Evolutionary conservation across 2,113 vertebrate species (phyloP).

Genomic region (Shinisaurus crocodilurus): DNA sequence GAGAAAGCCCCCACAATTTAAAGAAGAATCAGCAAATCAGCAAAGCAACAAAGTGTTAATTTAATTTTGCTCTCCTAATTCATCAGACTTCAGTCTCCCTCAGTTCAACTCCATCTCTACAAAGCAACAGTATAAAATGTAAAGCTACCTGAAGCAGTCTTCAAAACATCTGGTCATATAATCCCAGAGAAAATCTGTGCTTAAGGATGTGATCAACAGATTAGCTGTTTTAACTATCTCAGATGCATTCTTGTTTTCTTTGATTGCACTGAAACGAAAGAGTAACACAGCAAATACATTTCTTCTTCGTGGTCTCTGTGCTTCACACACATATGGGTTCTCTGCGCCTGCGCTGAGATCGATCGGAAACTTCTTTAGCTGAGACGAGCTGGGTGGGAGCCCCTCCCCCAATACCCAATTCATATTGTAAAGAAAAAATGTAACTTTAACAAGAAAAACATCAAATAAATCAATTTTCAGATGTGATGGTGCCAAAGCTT

Average conservation of each 20-base stretch:
- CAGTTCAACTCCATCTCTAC: conserved; percentile 16
- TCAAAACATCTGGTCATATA: conserved; percentile 91
- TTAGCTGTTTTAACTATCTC: conserved; percentile 97
- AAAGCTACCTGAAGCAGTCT: conserved; percentile 85
- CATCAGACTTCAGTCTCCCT: neutral
- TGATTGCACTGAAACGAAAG: conserved; percentile 84
- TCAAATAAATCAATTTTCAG: neutral
- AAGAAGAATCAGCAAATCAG: neutral
- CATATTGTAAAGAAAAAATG: neutral
- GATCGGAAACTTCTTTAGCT: too few species aligned
- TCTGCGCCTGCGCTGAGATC: too few species aligned
- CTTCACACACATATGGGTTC: too few species aligned
- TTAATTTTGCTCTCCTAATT: neutral
- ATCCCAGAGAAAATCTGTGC: conserved; percentile 95
- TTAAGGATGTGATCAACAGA: conserved; percentile 90
- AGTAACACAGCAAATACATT: conserved; percentile 3
- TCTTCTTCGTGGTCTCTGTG: too few species aligned
- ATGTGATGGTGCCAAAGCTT: neutral
- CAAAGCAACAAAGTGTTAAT: neutral
- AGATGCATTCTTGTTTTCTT: conserved; percentile 91
- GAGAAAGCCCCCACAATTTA: neutral
- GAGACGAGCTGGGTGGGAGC: too few species aligned
- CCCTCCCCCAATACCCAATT: neutral
- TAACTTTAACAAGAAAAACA: neutral
- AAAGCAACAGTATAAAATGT: neutral